These are phyloP conservation scores for Gisinianus flammeolus DNA, from an alignment of 2,888 invertebrate species.

Conservation along the genomic window DNA sequence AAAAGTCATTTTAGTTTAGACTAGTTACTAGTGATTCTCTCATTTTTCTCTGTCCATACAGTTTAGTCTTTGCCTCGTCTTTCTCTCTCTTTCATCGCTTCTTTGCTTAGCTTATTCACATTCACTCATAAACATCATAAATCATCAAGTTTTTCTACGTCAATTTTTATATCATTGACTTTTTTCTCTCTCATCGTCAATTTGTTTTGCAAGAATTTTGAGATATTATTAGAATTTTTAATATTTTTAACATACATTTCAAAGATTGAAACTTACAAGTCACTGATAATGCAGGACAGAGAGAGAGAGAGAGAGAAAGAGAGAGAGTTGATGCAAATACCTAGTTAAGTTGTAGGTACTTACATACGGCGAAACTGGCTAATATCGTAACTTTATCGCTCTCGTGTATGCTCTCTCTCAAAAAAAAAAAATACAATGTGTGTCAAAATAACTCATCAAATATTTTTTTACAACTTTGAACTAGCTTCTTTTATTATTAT, in stretches of 20 bases:
- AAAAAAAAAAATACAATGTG: not conserved
- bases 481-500: slow-evolving; percentile 2
- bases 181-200: not conserved
- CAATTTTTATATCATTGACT: not conserved
- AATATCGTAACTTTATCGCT: too few relatives aligned
- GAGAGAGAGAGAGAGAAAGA: too few relatives aligned
- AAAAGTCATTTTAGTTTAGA: not conserved
- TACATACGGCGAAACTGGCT: too few relatives aligned
- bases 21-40: too few relatives aligned
- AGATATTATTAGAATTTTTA: not conserved
- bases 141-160: not conserved
- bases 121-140: not conserved
- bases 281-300: too few relatives aligned
- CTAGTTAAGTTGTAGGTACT: too few relatives aligned
- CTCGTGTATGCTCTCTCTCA: too few relatives aligned
- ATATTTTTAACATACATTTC: too few relatives aligned
- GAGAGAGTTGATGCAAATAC: too few relatives aligned
- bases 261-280: too few relatives aligned
- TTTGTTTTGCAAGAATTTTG: not conserved
- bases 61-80: not conserved
- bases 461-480: not conserved
- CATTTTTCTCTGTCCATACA: too few relatives aligned
- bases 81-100: not conserved
- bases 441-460: slow-evolving; percentile 28
- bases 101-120: not conserved